phyloP scores from a whole-genome alignment of 2,888 invertebrate species.

The Acleris emargana region DNA sequence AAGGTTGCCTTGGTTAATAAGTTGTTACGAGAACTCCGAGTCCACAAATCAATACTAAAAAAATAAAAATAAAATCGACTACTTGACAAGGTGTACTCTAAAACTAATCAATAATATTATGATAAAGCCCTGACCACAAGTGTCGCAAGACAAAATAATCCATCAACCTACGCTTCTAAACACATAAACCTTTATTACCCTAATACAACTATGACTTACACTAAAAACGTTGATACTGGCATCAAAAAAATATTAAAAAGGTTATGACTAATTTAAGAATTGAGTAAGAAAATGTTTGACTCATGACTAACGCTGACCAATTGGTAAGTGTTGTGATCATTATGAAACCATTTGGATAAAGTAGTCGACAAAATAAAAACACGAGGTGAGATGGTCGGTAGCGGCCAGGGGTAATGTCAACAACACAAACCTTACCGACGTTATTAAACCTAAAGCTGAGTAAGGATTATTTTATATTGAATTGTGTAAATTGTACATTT shows the following conservation, averaged over 20 bases:
- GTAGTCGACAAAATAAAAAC: slow-evolving; percentile 30
- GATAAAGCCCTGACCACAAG: not conserved
- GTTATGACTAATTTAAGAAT: slow-evolving; percentile 21
- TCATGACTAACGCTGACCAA: slow-evolving; percentile 32
- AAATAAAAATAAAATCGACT: too few species aligned
- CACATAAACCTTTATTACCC: slow-evolving; percentile 15
- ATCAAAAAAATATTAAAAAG: slow-evolving; percentile 1
- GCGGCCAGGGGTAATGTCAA: slow-evolving; percentile 22
- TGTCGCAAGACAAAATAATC: slow-evolving; percentile 8
- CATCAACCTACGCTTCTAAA: slow-evolving; percentile 7
- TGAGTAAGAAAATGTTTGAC: slow-evolving; percentile 26
- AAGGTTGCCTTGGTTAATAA: too few species aligned
- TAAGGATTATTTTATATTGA: not conserved
- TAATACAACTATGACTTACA: slow-evolving; percentile 10
- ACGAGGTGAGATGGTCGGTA: slow-evolving; percentile 23
- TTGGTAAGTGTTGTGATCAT: slow-evolving; percentile 36
- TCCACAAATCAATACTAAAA: too few species aligned
- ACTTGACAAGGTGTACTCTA: too few species aligned
- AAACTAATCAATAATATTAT: too few species aligned
- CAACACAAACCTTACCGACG: slow-evolving; percentile 2
- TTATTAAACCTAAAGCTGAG: not conserved
- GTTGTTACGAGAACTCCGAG: too few species aligned
- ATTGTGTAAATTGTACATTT: too few species aligned
- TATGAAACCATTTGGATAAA: slow-evolving; percentile 25
- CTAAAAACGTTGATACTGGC: not conserved